Conservation (phyloP, 1,140 invertebrate genomes). For the Meloidogyne exigua region DNA sequence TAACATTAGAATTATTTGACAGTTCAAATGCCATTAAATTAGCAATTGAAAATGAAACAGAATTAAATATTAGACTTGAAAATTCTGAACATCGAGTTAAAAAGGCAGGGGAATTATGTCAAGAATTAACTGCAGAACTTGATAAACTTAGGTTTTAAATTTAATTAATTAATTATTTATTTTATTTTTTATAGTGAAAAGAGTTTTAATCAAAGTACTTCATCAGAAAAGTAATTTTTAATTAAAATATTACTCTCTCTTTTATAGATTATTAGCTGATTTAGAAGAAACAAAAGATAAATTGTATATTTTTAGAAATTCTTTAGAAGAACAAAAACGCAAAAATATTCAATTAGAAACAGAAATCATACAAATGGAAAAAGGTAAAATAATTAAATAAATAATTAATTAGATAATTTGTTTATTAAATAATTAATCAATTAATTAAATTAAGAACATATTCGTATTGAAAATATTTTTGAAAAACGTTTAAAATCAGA, state of each 20-base stretch:
- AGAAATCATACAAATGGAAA: slow-evolving; percentile 10
- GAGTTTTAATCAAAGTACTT: slow-evolving; percentile 20
- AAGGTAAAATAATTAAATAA: background rate
- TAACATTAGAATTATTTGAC: slow-evolving; percentile 1
- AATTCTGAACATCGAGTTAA: slow-evolving; percentile 16
- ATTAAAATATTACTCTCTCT: background rate
- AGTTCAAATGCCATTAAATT: background rate
- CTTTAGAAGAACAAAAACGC: slow-evolving; percentile 14
- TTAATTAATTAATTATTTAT: background rate
- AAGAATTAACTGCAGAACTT: slow-evolving; percentile 20
- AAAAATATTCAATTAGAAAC: slow-evolving; percentile 17
- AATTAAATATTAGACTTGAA: slow-evolving; percentile 9
- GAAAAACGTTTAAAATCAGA: slow-evolving; percentile 4
- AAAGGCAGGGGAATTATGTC: slow-evolving; percentile 16
- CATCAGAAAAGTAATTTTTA: slow-evolving; percentile 11
- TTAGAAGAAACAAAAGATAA: slow-evolving; percentile 9
- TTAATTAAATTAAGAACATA: background rate
- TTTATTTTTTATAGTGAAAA: slow-evolving; percentile 21
- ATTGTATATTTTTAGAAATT: background rate
- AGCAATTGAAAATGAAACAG: slow-evolving; percentile 2
- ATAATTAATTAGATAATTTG: no score
- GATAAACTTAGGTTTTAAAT: slow-evolving; percentile 26
- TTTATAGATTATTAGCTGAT: slow-evolving; percentile 15
- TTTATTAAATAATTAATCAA: no score
- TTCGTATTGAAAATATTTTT: background rate